These are phyloP conservation scores for Gari tellinella DNA, from an alignment of 2,888 invertebrate genomes.

Conservation along the genomic window DNA sequence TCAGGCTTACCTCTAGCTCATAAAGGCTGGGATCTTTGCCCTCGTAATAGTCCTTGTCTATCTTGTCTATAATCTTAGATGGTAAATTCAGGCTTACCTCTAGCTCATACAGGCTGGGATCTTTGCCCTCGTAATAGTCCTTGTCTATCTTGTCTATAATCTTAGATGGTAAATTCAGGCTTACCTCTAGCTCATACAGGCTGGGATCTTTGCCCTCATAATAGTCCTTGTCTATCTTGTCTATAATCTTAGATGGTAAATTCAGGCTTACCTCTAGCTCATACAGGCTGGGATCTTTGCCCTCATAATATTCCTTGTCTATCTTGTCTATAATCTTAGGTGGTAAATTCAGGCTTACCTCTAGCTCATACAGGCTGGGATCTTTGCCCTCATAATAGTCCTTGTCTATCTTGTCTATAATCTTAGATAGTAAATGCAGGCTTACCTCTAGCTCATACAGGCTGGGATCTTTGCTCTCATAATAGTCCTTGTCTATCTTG, in stretches of 20 bases:
- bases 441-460: slow-evolving; percentile 88
- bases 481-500: slow-evolving; percentile 91
- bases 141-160: slow-evolving; percentile 88
- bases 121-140: slow-evolving; percentile 90
- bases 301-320: slow-evolving; percentile 91
- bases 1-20: slow-evolving; percentile 88
- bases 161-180: too few relatives aligned
- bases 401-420: slow-evolving; percentile 88
- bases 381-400: slow-evolving; percentile 91
- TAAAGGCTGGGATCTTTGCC: slow-evolving; percentile 90
- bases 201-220: slow-evolving; percentile 90
- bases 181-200: slow-evolving; percentile 88
- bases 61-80: slow-evolving; percentile 86
- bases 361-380: slow-evolving; percentile 89
- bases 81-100: too few relatives aligned
- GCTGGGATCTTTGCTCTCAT: slow-evolving; percentile 89
- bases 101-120: slow-evolving; percentile 89
- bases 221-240: slow-evolving; percentile 90
- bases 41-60: slow-evolving; percentile 91
- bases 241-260: too few relatives aligned
- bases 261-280: slow-evolving; percentile 87
- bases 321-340: slow-evolving; percentile 87
- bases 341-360: too few relatives aligned
- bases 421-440: too few relatives aligned
- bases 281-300: slow-evolving; percentile 90